phyloP scores from a whole-genome alignment of 2,113 vertebrate genomes.

The Nannobrachium achirus region DNA sequence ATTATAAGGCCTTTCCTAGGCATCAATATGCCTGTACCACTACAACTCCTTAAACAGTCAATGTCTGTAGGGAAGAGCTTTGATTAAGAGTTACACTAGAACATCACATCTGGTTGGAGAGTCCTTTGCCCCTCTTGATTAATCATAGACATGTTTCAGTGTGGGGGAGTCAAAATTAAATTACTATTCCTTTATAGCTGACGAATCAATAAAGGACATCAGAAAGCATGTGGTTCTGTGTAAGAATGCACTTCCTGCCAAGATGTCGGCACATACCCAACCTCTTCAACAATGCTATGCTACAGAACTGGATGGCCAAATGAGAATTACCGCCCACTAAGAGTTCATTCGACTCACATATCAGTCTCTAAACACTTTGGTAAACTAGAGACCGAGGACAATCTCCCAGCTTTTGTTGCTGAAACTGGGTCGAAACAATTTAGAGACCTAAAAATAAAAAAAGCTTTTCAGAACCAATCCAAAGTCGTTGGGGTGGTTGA shows the following conservation, averaged over 20 bases:
- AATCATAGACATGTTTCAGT: not conserved
- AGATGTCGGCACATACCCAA: conserved; percentile 11
- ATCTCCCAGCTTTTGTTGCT: too few relatives aligned
- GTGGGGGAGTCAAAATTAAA: conserved; percentile 24
- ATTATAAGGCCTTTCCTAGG: conserved; percentile 71
- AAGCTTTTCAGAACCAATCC: too few relatives aligned
- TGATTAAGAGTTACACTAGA: conserved; percentile 34
- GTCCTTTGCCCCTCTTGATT: conserved; percentile 21
- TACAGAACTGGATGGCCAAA: conserved; percentile 27
- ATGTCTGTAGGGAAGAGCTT: conserved; percentile 47
- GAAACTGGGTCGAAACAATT: too few relatives aligned
- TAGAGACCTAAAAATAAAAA: too few relatives aligned
- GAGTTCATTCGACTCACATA: not conserved
- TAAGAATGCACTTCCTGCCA: conserved; percentile 17
- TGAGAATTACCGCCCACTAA: conserved; percentile 25
- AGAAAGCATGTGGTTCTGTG: conserved; percentile 12
- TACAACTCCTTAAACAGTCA: conserved; percentile 55
- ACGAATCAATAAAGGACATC: conserved; percentile 16
- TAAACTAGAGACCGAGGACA: too few relatives aligned
- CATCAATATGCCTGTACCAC: conserved; percentile 53
- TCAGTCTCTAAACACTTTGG: too few relatives aligned
- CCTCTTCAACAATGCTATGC: conserved; percentile 17
- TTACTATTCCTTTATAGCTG: not conserved
- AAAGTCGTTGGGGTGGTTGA: too few relatives aligned
- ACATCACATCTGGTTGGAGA: conserved; percentile 22